A percentile compares a stretch with the other conserved stretches of the same genome.
Evolutionary conservation across 1,140 invertebrate species (phyloP).

Genomic region (Drosophila trapezifrons): DNA sequence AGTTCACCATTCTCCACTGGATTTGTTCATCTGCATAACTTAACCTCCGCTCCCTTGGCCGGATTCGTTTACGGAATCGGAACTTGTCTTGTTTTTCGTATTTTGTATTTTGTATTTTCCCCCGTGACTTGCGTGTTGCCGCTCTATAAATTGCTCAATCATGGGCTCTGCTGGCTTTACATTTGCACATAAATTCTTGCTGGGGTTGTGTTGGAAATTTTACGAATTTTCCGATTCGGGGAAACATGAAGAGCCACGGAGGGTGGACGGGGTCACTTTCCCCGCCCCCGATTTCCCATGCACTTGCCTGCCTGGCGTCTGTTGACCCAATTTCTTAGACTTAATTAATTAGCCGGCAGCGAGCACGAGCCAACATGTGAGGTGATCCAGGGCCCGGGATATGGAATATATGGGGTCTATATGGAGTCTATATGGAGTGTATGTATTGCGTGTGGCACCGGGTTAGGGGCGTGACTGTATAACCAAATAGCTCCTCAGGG

Average conservation of each 20-base stretch:
- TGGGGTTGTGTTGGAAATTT: slow-evolving; percentile 40
- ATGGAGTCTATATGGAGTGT: too few species aligned
- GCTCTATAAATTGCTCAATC: slow-evolving; percentile 63
- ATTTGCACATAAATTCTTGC: slow-evolving; percentile 60
- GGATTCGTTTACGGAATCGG: slow-evolving; percentile 1
- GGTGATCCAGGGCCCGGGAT: slow-evolving; percentile 37
- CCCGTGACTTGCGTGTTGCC: slow-evolving; percentile 45
- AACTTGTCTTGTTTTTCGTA: slow-evolving; percentile 8
- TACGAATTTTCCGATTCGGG: slow-evolving; percentile 41
- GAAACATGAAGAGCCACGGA: slow-evolving; percentile 21
- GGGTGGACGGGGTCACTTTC: slow-evolving; percentile 33
- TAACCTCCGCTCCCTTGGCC: slow-evolving; percentile 22
- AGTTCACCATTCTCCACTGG: slow-evolving; percentile 30
- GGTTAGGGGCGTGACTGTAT: slow-evolving; percentile 49
- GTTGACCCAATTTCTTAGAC: slow-evolving; percentile 68
- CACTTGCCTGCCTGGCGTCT: slow-evolving; percentile 54
- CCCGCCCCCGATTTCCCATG: slow-evolving; percentile 37
- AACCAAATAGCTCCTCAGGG: slow-evolving; percentile 22
- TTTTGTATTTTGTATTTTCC: slow-evolving; percentile 15
- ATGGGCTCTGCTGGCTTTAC: slow-evolving; percentile 50
- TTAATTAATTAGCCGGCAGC: slow-evolving; percentile 75
- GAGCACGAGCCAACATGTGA: slow-evolving; percentile 56
- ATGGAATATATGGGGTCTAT: slow-evolving; percentile 6
- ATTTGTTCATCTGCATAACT: slow-evolving; percentile 54
- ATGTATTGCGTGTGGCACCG: slow-evolving; percentile 45